phyloP scores from a whole-genome alignment of 2,888 invertebrate genomes.

The Anagyrus pseudococci region DNA sequence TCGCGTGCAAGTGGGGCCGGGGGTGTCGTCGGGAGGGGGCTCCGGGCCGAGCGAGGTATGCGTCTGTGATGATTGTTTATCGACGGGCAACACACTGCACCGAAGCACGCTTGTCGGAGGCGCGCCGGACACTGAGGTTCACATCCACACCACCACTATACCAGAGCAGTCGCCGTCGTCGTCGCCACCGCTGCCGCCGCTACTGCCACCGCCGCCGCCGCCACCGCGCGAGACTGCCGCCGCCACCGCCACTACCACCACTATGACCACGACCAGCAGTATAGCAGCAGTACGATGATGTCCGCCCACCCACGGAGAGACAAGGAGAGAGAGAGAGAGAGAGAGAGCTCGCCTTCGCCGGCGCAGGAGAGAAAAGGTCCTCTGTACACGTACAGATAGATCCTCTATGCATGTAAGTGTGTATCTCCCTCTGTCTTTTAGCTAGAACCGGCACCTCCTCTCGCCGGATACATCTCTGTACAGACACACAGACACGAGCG shows the following conservation, averaged over 20 bases:
- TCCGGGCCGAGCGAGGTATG: too few species aligned
- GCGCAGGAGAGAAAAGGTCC: too few species aligned
- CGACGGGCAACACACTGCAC: conserved; percentile 31
- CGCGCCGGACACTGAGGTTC: conserved; percentile 62
- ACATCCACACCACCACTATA: conserved; percentile 56
- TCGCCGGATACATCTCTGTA: too few species aligned
- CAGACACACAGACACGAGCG: too few species aligned
- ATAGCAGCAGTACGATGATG: conserved; percentile 34
- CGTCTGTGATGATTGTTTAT: too few species aligned
- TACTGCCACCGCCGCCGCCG: conserved; percentile 38
- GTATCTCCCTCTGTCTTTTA: too few species aligned
- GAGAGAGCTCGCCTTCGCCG: not conserved
- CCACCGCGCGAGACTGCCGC: conserved; percentile 36
- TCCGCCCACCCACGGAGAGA: not conserved
- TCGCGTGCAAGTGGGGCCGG: too few species aligned
- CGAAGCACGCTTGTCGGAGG: conserved; percentile 62
- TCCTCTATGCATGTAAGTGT: too few species aligned
- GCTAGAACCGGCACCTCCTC: too few species aligned
- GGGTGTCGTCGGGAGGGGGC: too few species aligned
- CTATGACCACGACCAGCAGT: conserved; percentile 54
- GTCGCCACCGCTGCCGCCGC: conserved; percentile 41
- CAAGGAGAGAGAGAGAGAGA: not conserved
- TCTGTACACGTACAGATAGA: too few species aligned
- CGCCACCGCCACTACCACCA: conserved; percentile 47
- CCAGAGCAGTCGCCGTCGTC: conserved; percentile 38